phyloP scores from a whole-genome alignment of 2,113 vertebrate species.

The Guaruba guarouba region DNA sequence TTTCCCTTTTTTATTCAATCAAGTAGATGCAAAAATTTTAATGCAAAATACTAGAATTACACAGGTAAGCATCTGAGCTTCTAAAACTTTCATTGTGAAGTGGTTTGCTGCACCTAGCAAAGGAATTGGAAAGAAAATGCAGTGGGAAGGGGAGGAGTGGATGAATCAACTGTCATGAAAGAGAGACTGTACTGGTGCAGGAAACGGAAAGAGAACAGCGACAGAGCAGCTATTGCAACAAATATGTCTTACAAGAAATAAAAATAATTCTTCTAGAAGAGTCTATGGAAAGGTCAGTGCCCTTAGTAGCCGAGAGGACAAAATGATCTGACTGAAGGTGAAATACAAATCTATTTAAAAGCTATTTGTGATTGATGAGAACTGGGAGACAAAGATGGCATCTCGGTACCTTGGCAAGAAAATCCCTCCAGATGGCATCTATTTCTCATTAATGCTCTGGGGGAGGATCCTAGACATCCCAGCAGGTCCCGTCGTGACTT shows the following conservation, averaged over 20 bases:
- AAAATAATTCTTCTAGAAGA: not conserved
- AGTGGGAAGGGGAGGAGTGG: not conserved
- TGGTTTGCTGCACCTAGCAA: not conserved
- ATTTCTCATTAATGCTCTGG: slow-evolving; percentile 57
- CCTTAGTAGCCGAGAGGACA: not conserved
- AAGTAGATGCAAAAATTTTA: not conserved
- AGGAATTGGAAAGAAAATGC: not conserved
- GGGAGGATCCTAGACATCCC: slow-evolving; percentile 52
- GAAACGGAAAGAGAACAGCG: not conserved
- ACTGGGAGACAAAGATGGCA: slow-evolving; percentile 23
- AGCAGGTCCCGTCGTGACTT: slow-evolving; percentile 10
- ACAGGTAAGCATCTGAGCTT: not conserved
- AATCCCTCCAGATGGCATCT: slow-evolving; percentile 60
- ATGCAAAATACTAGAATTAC: not conserved
- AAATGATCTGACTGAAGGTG: not conserved
- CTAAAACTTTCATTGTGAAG: not conserved
- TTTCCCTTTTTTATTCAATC: not conserved
- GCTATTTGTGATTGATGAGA: slow-evolving; percentile 3
- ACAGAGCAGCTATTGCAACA: not conserved
- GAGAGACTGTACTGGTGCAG: not conserved
- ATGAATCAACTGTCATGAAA: not conserved
- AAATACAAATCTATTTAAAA: slow-evolving; percentile 24
- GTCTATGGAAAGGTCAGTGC: not conserved
- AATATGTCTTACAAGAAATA: not conserved
- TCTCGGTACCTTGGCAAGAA: slow-evolving; percentile 37